Evolutionary conservation across 2,113 vertebrate genomes (phyloP).

Genomic region (Cyanoderma ruficeps): DNA sequence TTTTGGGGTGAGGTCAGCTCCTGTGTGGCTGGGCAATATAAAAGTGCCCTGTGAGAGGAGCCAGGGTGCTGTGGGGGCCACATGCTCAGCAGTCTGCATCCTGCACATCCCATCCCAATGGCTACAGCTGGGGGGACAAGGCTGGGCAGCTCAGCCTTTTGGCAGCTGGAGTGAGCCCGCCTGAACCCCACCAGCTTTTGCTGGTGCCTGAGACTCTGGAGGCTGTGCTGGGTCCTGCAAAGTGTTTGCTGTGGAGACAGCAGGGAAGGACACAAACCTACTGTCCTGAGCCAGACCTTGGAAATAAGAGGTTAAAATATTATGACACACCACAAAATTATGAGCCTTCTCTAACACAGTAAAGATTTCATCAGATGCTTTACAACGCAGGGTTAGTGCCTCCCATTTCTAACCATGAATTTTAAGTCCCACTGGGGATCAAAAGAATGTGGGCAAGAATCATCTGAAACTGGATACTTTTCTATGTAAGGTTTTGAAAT

Average conservation of each 20-base stretch:
- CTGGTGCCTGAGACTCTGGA: too few relatives aligned
- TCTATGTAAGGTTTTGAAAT: conserved; percentile 64
- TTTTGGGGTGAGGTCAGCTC: neutral
- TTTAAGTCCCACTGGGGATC: neutral
- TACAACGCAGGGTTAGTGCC: neutral
- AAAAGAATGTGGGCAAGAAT: neutral
- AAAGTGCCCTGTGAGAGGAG: neutral
- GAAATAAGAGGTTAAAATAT: neutral
- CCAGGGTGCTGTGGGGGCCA: accelerated
- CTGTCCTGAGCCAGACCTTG: neutral
- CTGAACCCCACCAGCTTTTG: neutral
- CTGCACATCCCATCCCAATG: accelerated
- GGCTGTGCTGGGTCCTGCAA: neutral
- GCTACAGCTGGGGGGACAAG: neutral
- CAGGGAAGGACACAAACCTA: neutral
- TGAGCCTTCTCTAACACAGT: neutral
- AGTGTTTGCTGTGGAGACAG: too few relatives aligned
- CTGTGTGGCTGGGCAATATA: neutral
- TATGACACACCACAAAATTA: neutral
- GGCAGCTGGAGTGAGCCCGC: accelerated
- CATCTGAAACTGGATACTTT: conserved; percentile 32
- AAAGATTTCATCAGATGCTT: neutral
- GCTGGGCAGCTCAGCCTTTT: neutral
- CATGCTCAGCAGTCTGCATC: neutral
- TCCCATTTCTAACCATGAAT: neutral